Base-by-base conservation (phyloP, 2,888 invertebrate species). In the Papilio protenor region DNA sequence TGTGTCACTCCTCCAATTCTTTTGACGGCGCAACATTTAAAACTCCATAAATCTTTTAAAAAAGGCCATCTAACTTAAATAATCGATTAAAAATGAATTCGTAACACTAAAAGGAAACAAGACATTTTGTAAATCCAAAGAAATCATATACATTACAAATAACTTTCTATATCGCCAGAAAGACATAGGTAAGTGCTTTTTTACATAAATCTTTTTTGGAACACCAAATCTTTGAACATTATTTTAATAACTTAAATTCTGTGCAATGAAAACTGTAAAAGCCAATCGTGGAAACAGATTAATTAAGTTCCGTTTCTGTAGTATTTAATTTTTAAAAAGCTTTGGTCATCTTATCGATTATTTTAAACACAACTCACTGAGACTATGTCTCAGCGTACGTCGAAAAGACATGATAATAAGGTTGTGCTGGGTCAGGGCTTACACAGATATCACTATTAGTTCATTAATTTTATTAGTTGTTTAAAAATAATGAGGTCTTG, bases 21-120 rank as follows among this genome's bases (percentile, higher is more conserved):
- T 88, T 86, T 89, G 90, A 88, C 89, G 91, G 94, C 94, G 94
- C 92, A 92, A 93, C 92, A 93, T 94, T 94, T 92, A 85, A 33
- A 94, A 94, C 88, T 88, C 80, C 81, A 79, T 82, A 83, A 81
- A 83, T 82, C 80, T 47, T 55, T 74, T 45, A 84, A 87, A 40
- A n/a, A 85, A 88, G 86, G 84, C 84, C 80, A 77, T 71, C 81
- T 77, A 84, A 85, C 84, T 86, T 81, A 73, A 76, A 78, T 79
- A 79, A 80, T 77, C n/a, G 5, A 3, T 64, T 73, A 33, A 85
- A 83, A 84, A 87, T 86, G 84, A 76, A 23, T 72, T 47, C 18
- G 66, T 69, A 18, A 27, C 11, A 64, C 75, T 52, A 59, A 75
- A 75, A 6, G 4, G 8, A 40, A 10, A 40, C 52, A 33, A 23